Evolutionary conservation across 2,797 vertebrate species (phyloP).

Genomic region (Podarcis lilfordi): DNA sequence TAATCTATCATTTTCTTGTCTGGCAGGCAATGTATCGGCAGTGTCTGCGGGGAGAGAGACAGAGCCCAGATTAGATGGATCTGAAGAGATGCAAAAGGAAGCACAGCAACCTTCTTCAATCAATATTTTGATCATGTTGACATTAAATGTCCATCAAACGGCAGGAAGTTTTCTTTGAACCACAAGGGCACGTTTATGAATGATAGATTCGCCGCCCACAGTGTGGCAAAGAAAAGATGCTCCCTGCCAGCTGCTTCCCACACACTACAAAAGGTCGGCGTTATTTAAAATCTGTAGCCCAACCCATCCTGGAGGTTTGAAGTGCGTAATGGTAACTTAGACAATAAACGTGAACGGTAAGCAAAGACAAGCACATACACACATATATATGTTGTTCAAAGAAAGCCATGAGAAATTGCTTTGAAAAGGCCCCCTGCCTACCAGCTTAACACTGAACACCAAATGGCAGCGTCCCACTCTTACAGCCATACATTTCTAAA

Average conservation of each 20-base stretch:
- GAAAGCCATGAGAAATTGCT: too few species aligned
- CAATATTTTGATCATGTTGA: conserved; percentile 69
- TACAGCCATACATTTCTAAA: too few species aligned
- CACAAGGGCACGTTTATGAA: conserved; percentile 46
- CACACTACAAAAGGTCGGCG: not conserved
- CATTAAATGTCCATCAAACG: conserved; percentile 50
- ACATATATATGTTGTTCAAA: too few species aligned
- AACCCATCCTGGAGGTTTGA: not conserved
- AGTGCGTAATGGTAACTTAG: too few species aligned
- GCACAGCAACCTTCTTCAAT: conserved; percentile 41
- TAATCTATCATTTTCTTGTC: conserved; percentile 76
- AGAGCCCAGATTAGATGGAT: conserved; percentile 47
- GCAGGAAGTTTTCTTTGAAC: conserved; percentile 49
- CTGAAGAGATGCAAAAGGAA: conserved; percentile 44
- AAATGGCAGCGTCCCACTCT: too few species aligned
- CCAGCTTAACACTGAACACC: too few species aligned
- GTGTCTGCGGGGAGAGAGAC: conserved; percentile 49
- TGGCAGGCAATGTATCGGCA: conserved; percentile 68
- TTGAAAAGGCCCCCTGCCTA: too few species aligned
- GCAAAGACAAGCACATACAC: too few species aligned
- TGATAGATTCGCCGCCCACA: conserved; percentile 37
- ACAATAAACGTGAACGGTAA: not conserved
- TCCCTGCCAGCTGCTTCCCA: conserved; percentile 11
- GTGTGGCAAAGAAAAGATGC: not conserved
- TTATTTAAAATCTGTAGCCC: not conserved